Evolutionary conservation across 2,888 invertebrate species (phyloP), one percentile per base, ranked within the genome.

Genomic region (Limnephilus rhombicus): DNA sequence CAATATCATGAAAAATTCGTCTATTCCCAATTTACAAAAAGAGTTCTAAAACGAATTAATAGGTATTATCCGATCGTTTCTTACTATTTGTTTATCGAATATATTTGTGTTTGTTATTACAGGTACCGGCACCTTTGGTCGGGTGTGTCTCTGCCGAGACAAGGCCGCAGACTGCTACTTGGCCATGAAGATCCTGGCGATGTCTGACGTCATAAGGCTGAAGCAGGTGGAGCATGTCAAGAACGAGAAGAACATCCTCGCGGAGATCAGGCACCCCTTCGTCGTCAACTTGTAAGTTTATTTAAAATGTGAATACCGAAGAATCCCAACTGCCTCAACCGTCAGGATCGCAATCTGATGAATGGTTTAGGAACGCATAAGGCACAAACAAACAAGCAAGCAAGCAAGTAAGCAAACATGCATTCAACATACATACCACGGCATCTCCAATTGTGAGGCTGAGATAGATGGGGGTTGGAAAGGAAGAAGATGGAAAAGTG

Each of bases 171-270:
- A 98, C 94, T 97, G 97, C 95, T 98, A 98, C 95, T 97, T 98
- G 94, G 99, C 99, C 86, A 98, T 99, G 97, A 99, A 99, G 96
- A 98, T 99, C 94, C 97, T 99, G 94, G 98, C 98, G 92, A 98
- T 99, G 96, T 97, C 98, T 85, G 99, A 99, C 95, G 98, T 99
- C 94, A 98, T 99, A 94, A 97, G 98, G 94, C 97, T 98, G 94
- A 98, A 99, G 96, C 99, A 99, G 96, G 98, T 99, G 94, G 99
- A 99, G 94, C 99, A 99, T 96, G 99, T 99, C 93, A 98, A 98
- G 96, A 99, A 99, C 95, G 99, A 99, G 96, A 99, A 99, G 95
- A 98, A 97, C 94, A 99, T 99, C 94, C 97, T 99, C 93, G 97
- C 98, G 94, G 98, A 98, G 96, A 98, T 99, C 94, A 97, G 98